A percentile compares a stretch with the other conserved stretches of the same genome.
Evolutionary conservation across 2,888 invertebrate species (phyloP).

Genomic region (Archips crataeganus): DNA sequence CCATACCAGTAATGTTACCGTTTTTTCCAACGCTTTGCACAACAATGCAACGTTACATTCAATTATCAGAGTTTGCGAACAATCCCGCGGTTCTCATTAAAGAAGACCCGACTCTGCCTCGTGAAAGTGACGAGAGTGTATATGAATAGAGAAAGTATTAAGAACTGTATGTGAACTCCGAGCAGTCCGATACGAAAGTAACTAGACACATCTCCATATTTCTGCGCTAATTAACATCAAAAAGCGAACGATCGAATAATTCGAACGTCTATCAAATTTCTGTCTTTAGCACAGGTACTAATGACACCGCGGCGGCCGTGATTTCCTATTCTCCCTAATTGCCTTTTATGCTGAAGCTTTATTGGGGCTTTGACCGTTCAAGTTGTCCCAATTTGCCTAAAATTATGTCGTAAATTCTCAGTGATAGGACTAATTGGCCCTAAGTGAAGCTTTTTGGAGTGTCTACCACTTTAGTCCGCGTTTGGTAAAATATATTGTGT

Average conservation of each 20-base stretch:
- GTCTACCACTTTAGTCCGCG: conserved; percentile 25
- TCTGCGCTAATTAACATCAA: conserved; percentile 48
- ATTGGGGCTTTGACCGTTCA: conserved; percentile 9
- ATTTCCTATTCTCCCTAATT: conserved; percentile 19
- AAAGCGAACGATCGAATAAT: conserved; percentile 34
- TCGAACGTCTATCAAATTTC: conserved; percentile 12
- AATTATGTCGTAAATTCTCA: conserved; percentile 22
- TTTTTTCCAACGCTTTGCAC: conserved; percentile 61
- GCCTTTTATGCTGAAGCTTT: conserved; percentile 20
- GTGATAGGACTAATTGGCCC: conserved; percentile 9
- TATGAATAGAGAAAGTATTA: conserved; percentile 81
- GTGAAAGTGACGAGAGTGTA: conserved; percentile 75
- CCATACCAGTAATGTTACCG: conserved; percentile 49
- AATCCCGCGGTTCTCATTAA: conserved; percentile 69
- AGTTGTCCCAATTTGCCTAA: conserved; percentile 19
- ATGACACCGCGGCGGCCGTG: conserved; percentile 5
- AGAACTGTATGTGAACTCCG: conserved; percentile 56
- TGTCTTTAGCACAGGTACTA: background rate
- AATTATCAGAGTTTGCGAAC: conserved; percentile 68
- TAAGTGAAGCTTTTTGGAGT: conserved; percentile 2
- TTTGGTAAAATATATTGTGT: conserved; percentile 28
- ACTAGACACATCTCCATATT: conserved; percentile 54
- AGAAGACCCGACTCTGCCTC: conserved; percentile 57
- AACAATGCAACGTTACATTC: conserved; percentile 64
- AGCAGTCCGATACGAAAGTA: conserved; percentile 69